These are phyloP conservation scores for Idaea aversata DNA, from an alignment of 2,888 invertebrate genomes.

Conservation along the genomic window DNA sequence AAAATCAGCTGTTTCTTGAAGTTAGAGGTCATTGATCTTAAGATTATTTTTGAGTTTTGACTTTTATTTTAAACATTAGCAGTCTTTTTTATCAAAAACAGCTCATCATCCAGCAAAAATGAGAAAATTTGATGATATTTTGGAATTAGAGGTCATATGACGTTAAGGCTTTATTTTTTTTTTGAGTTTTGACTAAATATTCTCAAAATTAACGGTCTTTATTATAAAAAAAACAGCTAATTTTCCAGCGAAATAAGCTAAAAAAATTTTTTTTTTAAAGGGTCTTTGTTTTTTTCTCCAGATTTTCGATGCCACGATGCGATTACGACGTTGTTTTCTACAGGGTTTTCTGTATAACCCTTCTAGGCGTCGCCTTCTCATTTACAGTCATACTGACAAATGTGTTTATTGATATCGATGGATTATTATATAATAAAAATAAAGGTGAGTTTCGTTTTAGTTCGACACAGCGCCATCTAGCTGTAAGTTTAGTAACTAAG, in stretches of 20 bases:
- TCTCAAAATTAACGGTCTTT: neutral
- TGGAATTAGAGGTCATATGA: no score
- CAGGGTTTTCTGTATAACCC: constrained; percentile 59
- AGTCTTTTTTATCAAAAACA: neutral
- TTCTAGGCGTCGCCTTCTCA: constrained; percentile 53
- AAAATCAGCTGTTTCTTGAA: no score
- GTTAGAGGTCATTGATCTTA: no score
- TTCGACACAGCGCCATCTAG: neutral
- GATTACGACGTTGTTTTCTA: constrained; percentile 62
- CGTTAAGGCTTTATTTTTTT: constrained; percentile 6
- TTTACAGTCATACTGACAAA: constrained; percentile 66
- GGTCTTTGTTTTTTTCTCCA: neutral
- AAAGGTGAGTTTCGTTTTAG: constrained; percentile 33
- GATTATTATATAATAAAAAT: constrained; percentile 45
- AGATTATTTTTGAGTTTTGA: no score
- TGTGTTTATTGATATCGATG: constrained; percentile 68
- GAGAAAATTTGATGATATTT: no score
- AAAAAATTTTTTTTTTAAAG: no score
- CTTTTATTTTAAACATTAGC: neutral
- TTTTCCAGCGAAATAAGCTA: constrained; percentile 3
- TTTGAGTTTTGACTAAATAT: no score
- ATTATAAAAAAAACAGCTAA: no score
- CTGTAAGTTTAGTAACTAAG: no score
- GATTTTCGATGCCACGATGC: constrained; percentile 56
- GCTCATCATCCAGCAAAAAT: constrained; percentile 4